Conservation (phyloP, 2,797 vertebrate species). For the Lacerta agilis region DNA sequence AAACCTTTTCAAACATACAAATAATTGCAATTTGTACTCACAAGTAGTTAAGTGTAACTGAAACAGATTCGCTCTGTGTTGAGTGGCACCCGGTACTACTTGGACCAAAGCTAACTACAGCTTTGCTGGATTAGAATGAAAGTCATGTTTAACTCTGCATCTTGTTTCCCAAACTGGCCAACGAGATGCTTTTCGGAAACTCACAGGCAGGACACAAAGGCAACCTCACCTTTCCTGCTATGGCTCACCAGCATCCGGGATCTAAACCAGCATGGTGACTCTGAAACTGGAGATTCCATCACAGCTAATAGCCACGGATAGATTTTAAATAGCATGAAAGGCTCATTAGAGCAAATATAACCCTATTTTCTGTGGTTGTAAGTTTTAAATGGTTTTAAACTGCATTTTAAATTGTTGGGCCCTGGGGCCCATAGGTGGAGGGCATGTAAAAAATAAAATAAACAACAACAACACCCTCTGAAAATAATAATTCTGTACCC, state of each 20-base stretch:
- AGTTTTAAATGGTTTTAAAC: no score
- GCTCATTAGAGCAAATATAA: not conserved
- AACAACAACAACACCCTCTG: no score
- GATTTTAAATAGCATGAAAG: not conserved
- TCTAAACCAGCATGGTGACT: no score
- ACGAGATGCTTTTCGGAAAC: no score
- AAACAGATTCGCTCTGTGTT: not conserved
- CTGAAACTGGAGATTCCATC: not conserved
- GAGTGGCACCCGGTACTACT: not conserved
- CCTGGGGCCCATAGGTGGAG: no score
- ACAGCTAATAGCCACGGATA: not conserved
- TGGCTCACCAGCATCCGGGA: not conserved
- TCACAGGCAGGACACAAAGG: not conserved
- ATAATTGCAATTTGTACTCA: no score
- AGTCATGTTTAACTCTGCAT: not conserved
- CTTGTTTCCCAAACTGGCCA: not conserved
- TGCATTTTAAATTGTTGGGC: no score
- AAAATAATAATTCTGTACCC: not conserved
- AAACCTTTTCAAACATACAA: no score
- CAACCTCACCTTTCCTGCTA: not conserved
- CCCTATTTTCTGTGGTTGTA: not conserved
- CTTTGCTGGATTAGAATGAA: not conserved
- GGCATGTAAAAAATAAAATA: not conserved
- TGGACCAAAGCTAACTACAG: not conserved
- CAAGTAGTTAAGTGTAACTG: not conserved